Base-by-base conservation (phyloP, 2,113 vertebrate genomes). In the Muscicapa adusta region DNA sequence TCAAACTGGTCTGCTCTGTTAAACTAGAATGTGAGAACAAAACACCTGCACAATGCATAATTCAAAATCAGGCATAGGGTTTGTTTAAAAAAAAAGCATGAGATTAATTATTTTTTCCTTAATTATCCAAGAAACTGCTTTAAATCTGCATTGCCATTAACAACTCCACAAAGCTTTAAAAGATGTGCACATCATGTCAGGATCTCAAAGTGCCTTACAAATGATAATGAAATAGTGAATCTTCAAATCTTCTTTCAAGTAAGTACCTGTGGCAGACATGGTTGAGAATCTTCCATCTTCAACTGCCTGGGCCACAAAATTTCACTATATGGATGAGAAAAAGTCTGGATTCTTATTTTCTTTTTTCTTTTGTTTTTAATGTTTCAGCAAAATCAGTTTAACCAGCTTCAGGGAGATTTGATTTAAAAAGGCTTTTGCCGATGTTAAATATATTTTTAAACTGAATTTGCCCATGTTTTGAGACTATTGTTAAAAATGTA, bases 401-500 rank as follows among this genome's bases (percentile, higher is more conserved):
- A 51, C n/a, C 53, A 6, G 1, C 36, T 88, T 17, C 24, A 57
- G 67, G 23, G 15, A 79, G 33, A 77, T 67, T 54, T 63, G 43
- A 62, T 50, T 12, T 43, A 74, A 85, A 89, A 86, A 82, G 31
- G 6, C 7, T 78, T 93, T 91, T 71, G 18, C 23, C 72, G 19
- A 25, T 72, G n/a, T 63, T 57, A 87, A 87, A 87, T 56, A 65
- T 57, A 68, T 65, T 91, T 60, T 51, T 78, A 29, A 89, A 72
- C 19, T 65, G 36, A 91, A 40, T 78, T 60, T 68, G 26, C 20
- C 57, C n/a, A 15, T 88, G 42, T 63, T 94, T 81, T 72, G 68
- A 86, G 50, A 54, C 65, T 75, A 81, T 62, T 86, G 34, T 91
- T 95, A 92, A 94, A 95, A 93, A 68, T 53, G 48, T 25, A 78